phyloP scores from a whole-genome alignment of 2,797 vertebrate species.

The Dicrostonyx torquatus region DNA sequence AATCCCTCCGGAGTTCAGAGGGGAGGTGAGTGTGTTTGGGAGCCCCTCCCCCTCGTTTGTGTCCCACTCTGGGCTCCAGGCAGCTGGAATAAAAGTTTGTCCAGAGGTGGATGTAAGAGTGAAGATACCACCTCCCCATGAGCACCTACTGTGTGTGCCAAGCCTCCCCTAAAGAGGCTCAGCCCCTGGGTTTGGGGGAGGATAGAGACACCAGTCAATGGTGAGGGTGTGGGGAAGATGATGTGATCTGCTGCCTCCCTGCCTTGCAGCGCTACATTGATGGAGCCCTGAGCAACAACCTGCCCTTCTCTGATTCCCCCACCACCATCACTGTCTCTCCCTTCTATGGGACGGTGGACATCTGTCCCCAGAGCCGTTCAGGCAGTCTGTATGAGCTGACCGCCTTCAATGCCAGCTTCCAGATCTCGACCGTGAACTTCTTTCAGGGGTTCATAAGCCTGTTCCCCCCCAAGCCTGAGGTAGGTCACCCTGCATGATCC shows the following conservation, averaged over 20 bases:
- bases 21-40: slow-evolving; percentile 90
- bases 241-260: accelerated
- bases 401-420: slow-evolving; percentile 93
- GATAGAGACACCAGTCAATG: accelerated
- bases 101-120: neutral
- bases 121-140: accelerated
- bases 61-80: neutral
- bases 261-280: slow-evolving; percentile 92
- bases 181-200: neutral
- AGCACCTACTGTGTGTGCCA: neutral
- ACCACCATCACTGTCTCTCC: slow-evolving; percentile 94
- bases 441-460: neutral
- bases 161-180: neutral
- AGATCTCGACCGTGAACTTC: slow-evolving; percentile 91
- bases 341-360: slow-evolving; percentile 93
- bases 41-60: too few relatives aligned
- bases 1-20: slow-evolving; percentile 93
- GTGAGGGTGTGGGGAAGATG: neutral
- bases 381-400: slow-evolving; percentile 92
- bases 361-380: slow-evolving; percentile 92
- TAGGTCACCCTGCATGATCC: neutral
- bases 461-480: neutral
- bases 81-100: neutral
- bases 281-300: slow-evolving; percentile 93
- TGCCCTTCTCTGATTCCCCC: slow-evolving; percentile 90